Evolutionary conservation across 37 sponge, comb jelly and placozoan genomes (phyloP).

Genomic region (Halisarca cf. caerulea): DNA sequence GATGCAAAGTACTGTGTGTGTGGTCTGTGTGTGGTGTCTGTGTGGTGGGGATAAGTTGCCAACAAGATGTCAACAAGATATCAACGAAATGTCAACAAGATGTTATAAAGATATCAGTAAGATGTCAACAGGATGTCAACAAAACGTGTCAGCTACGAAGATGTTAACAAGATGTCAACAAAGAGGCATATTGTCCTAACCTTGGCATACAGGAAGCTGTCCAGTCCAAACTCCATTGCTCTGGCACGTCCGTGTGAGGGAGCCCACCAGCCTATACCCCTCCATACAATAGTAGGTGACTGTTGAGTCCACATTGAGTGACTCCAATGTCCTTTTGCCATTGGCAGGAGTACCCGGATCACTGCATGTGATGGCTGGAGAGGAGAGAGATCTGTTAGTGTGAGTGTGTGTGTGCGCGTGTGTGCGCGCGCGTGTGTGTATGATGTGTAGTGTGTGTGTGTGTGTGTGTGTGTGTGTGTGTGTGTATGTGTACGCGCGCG

Average conservation of each 20-base stretch:
- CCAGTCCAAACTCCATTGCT: constrained; percentile 42
- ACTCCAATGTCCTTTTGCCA: constrained; percentile 24
- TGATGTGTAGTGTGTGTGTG: constrained; percentile 1
- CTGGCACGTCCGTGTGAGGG: constrained; percentile 8
- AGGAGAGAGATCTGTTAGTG: not conserved
- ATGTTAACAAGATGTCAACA: not conserved
- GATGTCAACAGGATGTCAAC: too few relatives aligned
- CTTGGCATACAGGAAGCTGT: constrained; percentile 6
- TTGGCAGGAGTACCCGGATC: constrained; percentile 58
- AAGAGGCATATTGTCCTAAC: not conserved
- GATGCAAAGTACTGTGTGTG: too few relatives aligned
- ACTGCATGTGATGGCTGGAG: constrained; percentile 40
- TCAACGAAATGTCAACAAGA: too few relatives aligned
- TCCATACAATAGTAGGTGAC: constrained; percentile 25
- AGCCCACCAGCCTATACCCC: constrained; percentile 7
- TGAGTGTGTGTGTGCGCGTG: not conserved
- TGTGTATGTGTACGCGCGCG: not conserved
- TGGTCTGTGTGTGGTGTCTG: too few relatives aligned
- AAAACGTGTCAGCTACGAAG: too few relatives aligned
- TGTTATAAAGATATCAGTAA: too few relatives aligned
- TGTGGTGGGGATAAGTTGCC: too few relatives aligned
- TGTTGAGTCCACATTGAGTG: constrained; percentile 9
- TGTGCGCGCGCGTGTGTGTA: not conserved
- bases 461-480: not conserved
- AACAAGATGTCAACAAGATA: too few relatives aligned